Conservation (phyloP, 2,888 invertebrate species). For the Oscheius sp. region DNA sequence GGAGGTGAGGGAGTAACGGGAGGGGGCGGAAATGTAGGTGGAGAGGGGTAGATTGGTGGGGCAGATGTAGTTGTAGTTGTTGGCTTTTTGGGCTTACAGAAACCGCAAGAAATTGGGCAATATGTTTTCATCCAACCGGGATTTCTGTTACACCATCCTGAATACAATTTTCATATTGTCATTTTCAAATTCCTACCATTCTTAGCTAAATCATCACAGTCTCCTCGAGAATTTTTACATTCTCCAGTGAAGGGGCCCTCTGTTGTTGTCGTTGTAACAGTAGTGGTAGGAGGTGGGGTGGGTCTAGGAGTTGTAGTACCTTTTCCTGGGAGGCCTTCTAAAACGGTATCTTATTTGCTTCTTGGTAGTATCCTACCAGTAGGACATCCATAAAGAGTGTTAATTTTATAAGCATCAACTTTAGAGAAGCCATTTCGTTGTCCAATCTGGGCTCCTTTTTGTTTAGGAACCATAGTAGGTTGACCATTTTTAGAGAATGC, state of each 20-base stretch:
- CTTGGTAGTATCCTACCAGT: conserved; percentile 39
- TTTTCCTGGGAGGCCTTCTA: conserved; percentile 7
- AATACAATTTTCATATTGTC: conserved; percentile 23
- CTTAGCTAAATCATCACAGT: conserved; percentile 67
- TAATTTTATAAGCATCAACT: conserved; percentile 70
- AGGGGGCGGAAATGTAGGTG: neutral
- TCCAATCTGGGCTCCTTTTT: conserved; percentile 66
- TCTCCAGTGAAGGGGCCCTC: conserved; percentile 42
- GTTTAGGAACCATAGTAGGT: conserved; percentile 71
- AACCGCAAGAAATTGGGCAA: conserved; percentile 67
- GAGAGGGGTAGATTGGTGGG: neutral
- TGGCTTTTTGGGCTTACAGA: conserved; percentile 50
- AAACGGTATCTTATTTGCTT: neutral
- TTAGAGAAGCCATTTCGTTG: conserved; percentile 70
- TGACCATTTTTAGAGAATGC: conserved; percentile 71
- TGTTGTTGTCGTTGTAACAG: conserved; percentile 41
- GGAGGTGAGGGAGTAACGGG: neutral
- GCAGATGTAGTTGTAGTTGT: neutral
- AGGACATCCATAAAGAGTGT: conserved; percentile 69
- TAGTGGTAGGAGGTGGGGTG: conserved; percentile 25
- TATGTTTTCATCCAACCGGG: conserved; percentile 69
- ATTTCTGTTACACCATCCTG: conserved; percentile 71
- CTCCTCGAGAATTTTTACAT: conserved; percentile 68
- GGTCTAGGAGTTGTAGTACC: conserved; percentile 27
- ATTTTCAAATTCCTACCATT: conserved; percentile 52